phyloP scores from a whole-genome alignment of 2,888 invertebrate species.

The Synanthedon vespiformis region DNA sequence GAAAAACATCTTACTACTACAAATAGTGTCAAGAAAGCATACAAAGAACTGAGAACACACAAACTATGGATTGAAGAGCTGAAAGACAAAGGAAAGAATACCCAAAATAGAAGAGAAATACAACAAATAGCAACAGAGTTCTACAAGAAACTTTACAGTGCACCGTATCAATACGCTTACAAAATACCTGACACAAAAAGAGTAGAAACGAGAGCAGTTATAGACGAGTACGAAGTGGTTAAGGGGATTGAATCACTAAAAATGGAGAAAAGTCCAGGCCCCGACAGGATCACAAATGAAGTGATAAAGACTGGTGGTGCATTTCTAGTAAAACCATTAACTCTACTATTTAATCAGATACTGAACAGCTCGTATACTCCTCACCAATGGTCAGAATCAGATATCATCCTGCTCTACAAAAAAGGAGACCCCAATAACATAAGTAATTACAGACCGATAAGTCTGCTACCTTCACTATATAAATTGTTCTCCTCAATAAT shows the following conservation, averaged over 20 bases:
- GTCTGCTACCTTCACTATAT: too few relatives aligned
- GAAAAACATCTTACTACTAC: conserved; percentile 8
- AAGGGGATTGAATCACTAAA: neutral
- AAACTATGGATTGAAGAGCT: conserved; percentile 5
- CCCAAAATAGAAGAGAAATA: conserved; percentile 6
- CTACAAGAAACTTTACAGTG: conserved; percentile 5
- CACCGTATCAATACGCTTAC: neutral
- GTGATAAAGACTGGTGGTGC: neutral
- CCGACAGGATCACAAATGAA: neutral
- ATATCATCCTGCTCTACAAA: too few relatives aligned
- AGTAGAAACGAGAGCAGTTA: neutral
- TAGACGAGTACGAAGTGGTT: neutral
- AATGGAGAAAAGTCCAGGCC: neutral
- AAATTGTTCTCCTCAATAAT: too few relatives aligned
- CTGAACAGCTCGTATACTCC: too few relatives aligned
- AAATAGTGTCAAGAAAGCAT: conserved; percentile 8
- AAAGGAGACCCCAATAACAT: too few relatives aligned
- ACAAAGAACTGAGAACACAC: conserved; percentile 3
- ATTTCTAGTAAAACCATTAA: neutral
- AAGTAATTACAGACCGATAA: too few relatives aligned
- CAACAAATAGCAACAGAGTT: conserved; percentile 7
- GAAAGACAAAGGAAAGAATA: neutral
- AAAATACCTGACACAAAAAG: neutral
- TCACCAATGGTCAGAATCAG: too few relatives aligned
- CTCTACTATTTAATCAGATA: neutral